These are phyloP conservation scores for Ictidomys tridecemlineatus DNA, from an alignment of 2,113 vertebrate genomes.

Conservation along the genomic window DNA sequence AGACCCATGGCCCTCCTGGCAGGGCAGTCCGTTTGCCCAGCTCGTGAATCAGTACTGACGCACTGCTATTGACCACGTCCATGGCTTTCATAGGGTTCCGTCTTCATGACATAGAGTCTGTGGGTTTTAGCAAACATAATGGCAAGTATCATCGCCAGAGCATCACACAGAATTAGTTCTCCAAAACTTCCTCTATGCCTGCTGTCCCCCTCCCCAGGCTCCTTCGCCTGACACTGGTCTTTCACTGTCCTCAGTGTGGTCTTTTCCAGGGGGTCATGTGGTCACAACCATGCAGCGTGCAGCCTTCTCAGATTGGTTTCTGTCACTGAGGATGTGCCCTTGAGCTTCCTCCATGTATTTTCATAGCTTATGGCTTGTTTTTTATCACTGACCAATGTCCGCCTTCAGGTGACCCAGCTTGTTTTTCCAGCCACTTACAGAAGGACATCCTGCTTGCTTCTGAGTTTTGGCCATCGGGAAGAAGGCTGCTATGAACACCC, in stretches of 20 bases:
- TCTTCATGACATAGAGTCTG: not conserved
- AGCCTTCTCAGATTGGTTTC: not conserved
- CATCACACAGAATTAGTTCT: not conserved
- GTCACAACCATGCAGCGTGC: not conserved
- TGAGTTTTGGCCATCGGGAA: not conserved
- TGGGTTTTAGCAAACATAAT: not conserved
- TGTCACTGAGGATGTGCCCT: too few relatives aligned
- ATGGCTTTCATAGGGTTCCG: not conserved
- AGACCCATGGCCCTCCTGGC: too few relatives aligned
- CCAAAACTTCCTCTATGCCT: too few relatives aligned
- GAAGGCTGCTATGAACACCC: not conserved
- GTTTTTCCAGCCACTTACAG: not conserved
- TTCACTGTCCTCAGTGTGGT: too few relatives aligned
- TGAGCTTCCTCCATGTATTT: not conserved
- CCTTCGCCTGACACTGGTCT: too few relatives aligned
- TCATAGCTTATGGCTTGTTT: not conserved
- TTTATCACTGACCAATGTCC: too few relatives aligned
- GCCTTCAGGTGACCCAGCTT: not conserved
- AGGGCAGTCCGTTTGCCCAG: accelerated
- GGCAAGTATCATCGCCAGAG: not conserved
- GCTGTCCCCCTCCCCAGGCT: too few relatives aligned
- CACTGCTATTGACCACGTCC: accelerated
- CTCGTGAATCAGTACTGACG: accelerated
- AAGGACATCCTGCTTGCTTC: not conserved
- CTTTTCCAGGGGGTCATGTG: too few relatives aligned